Conservation (phyloP, 2,797 vertebrate genomes). For the Sebastes iracundus region DNA sequence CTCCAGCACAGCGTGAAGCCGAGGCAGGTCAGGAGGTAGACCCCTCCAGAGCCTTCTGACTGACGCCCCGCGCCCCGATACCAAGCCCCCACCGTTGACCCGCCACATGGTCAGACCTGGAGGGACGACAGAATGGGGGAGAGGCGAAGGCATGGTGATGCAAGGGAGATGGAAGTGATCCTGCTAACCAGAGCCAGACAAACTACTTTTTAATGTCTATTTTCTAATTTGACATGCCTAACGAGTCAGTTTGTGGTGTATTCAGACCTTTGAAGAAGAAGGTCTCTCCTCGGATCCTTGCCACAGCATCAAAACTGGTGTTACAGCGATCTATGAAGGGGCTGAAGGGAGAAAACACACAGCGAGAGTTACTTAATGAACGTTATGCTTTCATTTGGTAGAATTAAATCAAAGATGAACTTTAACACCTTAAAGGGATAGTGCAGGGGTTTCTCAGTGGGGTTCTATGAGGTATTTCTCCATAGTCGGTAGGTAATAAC, state of each 20-base stretch:
- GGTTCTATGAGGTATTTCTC: no score
- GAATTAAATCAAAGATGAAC: no score
- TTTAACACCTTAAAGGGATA: no score
- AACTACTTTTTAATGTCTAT: not conserved
- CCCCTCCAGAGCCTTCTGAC: constrained; percentile 79
- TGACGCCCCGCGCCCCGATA: constrained; percentile 69
- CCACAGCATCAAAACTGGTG: constrained; percentile 80
- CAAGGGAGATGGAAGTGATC: not conserved
- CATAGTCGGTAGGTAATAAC: no score
- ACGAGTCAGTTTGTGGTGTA: not conserved
- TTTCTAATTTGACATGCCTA: not conserved
- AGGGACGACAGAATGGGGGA: not conserved
- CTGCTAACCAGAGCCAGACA: not conserved
- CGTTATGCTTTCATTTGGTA: not conserved
- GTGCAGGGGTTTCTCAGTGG: no score
- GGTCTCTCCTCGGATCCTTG: constrained; percentile 82
- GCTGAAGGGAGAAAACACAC: constrained; percentile 24
- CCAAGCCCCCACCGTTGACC: constrained; percentile 72
- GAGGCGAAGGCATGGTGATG: not conserved
- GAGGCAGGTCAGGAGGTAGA: constrained; percentile 73
- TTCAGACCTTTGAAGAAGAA: constrained; percentile 86
- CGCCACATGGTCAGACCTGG: constrained; percentile 83
- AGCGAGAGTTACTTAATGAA: not conserved
- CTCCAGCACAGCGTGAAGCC: constrained; percentile 79
- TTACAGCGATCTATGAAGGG: constrained; percentile 76